Evolutionary conservation across 2,797 vertebrate species (phyloP), one percentile per base, ranked within the genome.

Genomic region (Lagodon rhomboides): DNA sequence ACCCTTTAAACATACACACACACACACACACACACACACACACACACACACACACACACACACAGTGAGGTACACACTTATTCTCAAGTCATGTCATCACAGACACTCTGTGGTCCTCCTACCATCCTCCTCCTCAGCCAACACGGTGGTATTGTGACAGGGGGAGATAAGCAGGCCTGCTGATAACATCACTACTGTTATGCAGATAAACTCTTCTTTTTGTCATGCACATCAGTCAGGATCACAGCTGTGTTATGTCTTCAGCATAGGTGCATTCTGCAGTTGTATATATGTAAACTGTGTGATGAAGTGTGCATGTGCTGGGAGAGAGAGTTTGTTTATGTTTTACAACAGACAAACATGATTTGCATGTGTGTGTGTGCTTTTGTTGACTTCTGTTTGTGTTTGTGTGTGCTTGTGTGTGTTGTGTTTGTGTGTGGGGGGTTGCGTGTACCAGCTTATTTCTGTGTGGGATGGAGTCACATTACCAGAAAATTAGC

Each of bases 281-380:
- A 15, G n/a, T 73, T 20, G 16, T 70, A 13, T 62, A 27, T 17
- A 47, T 30, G 1, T 55, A 34, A 49, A 47, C 5, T 51, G 11
- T 41, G 22, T 12, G 15, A 53, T 23, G 38, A 44, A 67, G 12
- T n/a, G 18, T 16, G 4, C 60, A 67, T 79, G 22, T 50, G n/a
- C 3, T 22, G 18, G 22, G 6, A 61, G 23, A 16, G 56, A 50
- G 5, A 50, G 38, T 51, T 61, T 62, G 38, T 72, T 18, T 44
- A 51, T 12, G 16, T 79, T 68, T 30, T 30, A 23, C 16, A 65
- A 2, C 0, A 55, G 25, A 55, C 9, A 63, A 74, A 67, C n/a
- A 60, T 23, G 5, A 84, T 87, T 89, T 91, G 77, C 83, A 86
- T 90, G 58, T 44, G 13, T 51, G 1, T 79, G 73, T 60, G 38